Evolutionary conservation across 2,797 vertebrate species (phyloP).

Genomic region (Phaenicophaeus curvirostris): DNA sequence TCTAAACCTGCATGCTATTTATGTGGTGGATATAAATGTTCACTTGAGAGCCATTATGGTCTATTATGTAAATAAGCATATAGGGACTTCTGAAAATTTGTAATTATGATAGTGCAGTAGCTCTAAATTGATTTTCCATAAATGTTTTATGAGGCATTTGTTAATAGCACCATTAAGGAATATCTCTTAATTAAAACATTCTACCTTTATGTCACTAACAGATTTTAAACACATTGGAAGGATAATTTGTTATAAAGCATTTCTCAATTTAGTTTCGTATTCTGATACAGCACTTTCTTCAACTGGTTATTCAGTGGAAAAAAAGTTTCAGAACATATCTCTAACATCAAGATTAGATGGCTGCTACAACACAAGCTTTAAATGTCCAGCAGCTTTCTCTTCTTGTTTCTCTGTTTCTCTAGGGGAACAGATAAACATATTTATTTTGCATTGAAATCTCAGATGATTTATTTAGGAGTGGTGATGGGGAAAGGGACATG

Average conservation of each 20-base stretch:
- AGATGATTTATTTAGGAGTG: neutral
- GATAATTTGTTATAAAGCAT: neutral
- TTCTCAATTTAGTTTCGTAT: neutral
- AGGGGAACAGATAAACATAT: neutral
- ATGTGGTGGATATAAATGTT: neutral
- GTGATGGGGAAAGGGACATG: accelerated
- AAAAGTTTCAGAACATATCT: neutral
- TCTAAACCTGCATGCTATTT: neutral
- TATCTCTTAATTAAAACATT: neutral
- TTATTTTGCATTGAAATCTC: neutral
- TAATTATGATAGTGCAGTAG: neutral
- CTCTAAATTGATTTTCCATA: neutral
- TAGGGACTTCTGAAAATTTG: conserved; percentile 5
- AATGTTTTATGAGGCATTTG: neutral
- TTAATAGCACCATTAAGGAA: neutral
- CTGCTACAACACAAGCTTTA: neutral
- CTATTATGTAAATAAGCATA: conserved; percentile 23
- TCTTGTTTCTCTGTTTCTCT: neutral
- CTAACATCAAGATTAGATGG: neutral
- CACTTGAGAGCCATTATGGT: neutral
- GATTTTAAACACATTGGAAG: neutral
- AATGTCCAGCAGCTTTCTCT: neutral
- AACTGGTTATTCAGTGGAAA: neutral
- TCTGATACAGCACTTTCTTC: neutral
- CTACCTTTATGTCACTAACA: neutral